Conservation (phyloP, 53 echinoderm and acorn worm species). For the Paelopatides confundens region DNA sequence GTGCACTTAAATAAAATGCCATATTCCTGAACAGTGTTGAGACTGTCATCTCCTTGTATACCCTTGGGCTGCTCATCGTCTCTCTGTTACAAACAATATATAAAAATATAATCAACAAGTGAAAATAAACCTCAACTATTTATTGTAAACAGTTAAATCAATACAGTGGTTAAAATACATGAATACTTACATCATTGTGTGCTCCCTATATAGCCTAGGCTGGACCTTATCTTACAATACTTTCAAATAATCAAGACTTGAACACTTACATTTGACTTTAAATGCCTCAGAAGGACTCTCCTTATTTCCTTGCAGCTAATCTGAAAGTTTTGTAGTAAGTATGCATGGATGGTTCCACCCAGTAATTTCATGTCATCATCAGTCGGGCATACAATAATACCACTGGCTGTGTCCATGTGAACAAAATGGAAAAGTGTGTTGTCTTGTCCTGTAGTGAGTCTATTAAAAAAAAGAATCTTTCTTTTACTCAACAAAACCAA, state of each 20-base stretch:
- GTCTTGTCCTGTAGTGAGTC: constrained; percentile 89
- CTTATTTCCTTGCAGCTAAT: constrained; percentile 82
- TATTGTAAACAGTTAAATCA: too few species aligned
- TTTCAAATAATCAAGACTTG: too few species aligned
- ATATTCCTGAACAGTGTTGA: constrained; percentile 82
- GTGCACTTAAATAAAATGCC: constrained; percentile 87
- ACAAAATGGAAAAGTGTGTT: constrained; percentile 94
- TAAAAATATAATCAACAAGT: background rate
- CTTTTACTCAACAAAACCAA: too few species aligned
- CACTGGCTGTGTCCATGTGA: constrained; percentile 75
- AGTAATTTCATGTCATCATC: constrained; percentile 74
- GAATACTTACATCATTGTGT: too few species aligned
- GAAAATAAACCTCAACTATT: too few species aligned
- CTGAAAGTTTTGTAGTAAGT: constrained; percentile 86
- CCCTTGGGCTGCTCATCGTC: constrained; percentile 55
- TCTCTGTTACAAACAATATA: constrained; percentile 49
- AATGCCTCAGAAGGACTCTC: constrained; percentile 69
- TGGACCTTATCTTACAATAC: too few species aligned
- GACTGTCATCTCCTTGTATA: constrained; percentile 63
- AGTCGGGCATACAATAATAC: constrained; percentile 81
- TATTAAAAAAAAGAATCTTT: constrained; percentile 7
- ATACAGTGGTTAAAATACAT: too few species aligned
- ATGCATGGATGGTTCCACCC: constrained; percentile 75
- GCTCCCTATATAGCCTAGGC: too few species aligned
- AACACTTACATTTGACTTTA: constrained; percentile 71